A percentile compares a stretch with the other conserved stretches of the same genome.
Evolutionary conservation across 2,888 invertebrate species (phyloP).

Genomic region (Tetragonula carbonaria): DNA sequence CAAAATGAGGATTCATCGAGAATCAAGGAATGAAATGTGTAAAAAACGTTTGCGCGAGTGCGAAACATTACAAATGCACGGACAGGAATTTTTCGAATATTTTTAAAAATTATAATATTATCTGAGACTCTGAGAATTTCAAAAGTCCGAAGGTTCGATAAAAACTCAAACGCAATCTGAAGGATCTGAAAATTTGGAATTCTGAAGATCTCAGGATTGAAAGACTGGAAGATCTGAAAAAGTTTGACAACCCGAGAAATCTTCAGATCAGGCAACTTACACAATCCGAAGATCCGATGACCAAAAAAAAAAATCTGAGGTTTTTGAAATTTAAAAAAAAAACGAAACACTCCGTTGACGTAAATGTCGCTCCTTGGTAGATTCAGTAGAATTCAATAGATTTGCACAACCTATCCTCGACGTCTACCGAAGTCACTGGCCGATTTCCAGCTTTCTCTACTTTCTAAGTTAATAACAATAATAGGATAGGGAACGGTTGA

Average conservation of each 20-base stretch:
- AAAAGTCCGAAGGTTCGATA: too few relatives aligned
- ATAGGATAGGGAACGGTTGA: background rate
- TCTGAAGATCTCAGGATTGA: too few relatives aligned
- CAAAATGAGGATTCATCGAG: too few relatives aligned
- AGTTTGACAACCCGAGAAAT: too few relatives aligned
- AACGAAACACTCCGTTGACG: background rate
- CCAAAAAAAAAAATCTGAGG: background rate
- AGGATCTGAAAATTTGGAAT: too few relatives aligned
- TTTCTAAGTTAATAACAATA: background rate
- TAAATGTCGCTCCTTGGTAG: background rate
- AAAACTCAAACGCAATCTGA: too few relatives aligned
- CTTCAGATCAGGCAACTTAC: too few relatives aligned
- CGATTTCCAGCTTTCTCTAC: background rate
- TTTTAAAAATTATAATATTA: too few relatives aligned
- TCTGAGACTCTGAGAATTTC: too few relatives aligned
- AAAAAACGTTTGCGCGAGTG: background rate
- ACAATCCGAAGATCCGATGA: too few relatives aligned
- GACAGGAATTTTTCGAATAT: too few relatives aligned
- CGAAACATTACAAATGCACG: too few relatives aligned
- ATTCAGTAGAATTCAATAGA: background rate
- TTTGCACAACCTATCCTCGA: background rate
- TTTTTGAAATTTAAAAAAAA: background rate
- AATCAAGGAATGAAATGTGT: background rate
- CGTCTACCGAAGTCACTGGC: background rate
- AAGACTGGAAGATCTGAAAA: background rate